A percentile compares a stretch with the other conserved stretches of the same genome.
phyloP scores from a whole-genome alignment of 2,888 invertebrate genomes.

The Sisyra terminalis region DNA sequence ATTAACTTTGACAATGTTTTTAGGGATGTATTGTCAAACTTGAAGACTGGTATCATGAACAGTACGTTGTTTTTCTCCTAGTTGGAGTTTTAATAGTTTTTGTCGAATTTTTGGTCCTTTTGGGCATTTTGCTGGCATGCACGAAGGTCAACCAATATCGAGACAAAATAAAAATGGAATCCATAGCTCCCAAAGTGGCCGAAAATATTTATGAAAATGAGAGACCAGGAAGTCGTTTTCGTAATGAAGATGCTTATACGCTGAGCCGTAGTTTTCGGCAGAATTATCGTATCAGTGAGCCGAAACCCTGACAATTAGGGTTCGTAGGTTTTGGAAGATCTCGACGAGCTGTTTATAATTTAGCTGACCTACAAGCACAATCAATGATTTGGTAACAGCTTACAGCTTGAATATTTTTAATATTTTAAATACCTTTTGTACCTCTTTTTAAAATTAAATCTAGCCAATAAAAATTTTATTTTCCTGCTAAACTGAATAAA shows the following conservation, averaged over 20 bases:
- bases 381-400: conserved; percentile 38
- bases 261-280: conserved; percentile 23
- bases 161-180: neutral
- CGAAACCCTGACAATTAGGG: conserved; percentile 24
- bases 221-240: conserved; percentile 3
- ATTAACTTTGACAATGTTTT: too few species aligned
- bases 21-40: conserved; percentile 53
- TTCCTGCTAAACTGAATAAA: too few species aligned
- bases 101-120: conserved; percentile 54
- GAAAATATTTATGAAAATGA: conserved; percentile 9
- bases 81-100: conserved; percentile 47
- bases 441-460: too few species aligned
- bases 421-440: too few species aligned
- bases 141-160: conserved; percentile 37
- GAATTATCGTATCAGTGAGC: conserved; percentile 23
- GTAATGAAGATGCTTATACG: conserved; percentile 20
- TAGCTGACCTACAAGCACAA: conserved; percentile 31
- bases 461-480: too few species aligned
- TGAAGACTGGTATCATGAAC: conserved; percentile 62
- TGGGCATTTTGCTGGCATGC: conserved; percentile 55
- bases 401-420: too few species aligned
- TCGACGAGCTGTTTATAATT: conserved; percentile 15
- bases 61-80: conserved; percentile 49
- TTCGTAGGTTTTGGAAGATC: conserved; percentile 18
- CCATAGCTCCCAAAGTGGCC: conserved; percentile 1